These are phyloP conservation scores for Hydroisotoma schaefferi DNA, from an alignment of 2,888 invertebrate species.

Conservation along the genomic window DNA sequence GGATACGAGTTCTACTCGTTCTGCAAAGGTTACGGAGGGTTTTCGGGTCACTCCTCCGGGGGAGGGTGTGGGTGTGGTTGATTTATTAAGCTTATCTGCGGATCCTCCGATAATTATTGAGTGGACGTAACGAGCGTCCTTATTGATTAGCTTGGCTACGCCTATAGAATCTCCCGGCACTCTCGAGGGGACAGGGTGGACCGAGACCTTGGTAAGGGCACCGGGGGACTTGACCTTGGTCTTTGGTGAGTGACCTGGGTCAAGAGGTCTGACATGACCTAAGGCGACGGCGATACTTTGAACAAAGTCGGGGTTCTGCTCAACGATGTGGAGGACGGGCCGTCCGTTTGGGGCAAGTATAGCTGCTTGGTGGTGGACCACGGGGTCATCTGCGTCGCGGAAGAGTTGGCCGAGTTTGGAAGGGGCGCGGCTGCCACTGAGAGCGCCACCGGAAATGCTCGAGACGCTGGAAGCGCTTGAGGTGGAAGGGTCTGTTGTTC, in stretches of 20 bases:
- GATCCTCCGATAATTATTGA: slow-evolving; percentile 45
- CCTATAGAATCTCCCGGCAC: slow-evolving; percentile 35
- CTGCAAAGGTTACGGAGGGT: slow-evolving; percentile 48
- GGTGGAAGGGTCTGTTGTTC: not conserved
- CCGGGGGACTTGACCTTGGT: not conserved
- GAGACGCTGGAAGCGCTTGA: not conserved
- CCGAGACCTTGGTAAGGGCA: slow-evolving; percentile 18
- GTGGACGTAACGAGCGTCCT: slow-evolving; percentile 42
- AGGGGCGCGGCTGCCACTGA: not conserved
- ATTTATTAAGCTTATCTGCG: not conserved
- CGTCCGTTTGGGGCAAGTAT: slow-evolving; percentile 39
- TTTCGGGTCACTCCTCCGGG: slow-evolving; percentile 19
- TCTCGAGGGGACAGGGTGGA: slow-evolving; percentile 29
- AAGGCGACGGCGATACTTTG: slow-evolving; percentile 44
- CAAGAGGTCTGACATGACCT: slow-evolving; percentile 36
- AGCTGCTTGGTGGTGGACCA: slow-evolving; percentile 45
- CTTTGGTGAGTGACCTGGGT: slow-evolving; percentile 37
- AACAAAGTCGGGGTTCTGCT: slow-evolving; percentile 46
- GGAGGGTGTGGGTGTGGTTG: not conserved
- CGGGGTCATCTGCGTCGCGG: slow-evolving; percentile 39
- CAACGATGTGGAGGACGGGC: slow-evolving; percentile 44
- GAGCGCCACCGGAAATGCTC: slow-evolving; percentile 5
- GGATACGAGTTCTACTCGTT: slow-evolving; percentile 37
- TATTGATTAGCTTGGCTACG: slow-evolving; percentile 40
- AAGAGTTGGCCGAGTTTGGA: slow-evolving; percentile 37